Base-by-base conservation (phyloP, 2,113 vertebrate genomes). In the Dasyornis broadbenti region DNA sequence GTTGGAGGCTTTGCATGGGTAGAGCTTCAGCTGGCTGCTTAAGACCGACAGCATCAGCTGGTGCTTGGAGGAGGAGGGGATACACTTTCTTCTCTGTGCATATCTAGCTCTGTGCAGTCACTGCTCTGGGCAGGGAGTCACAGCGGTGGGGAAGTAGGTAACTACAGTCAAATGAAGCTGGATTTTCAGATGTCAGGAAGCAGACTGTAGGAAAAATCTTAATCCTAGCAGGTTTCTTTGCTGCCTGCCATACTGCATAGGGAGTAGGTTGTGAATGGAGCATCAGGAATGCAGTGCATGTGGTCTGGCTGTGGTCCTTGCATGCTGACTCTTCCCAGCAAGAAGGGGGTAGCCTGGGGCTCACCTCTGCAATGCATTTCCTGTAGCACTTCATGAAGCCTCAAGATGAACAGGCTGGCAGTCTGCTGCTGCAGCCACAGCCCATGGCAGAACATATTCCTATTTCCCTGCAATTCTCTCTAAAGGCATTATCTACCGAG, bases 221-320 rank as follows among this genome's bases (percentile, higher is more conserved):
- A 71, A 64, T 94, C 31, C 22, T 35, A 44, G 33, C 17, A 59
- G 37, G 24, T 80, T 57, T 80, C 45, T 69, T 2, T 78, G 59
- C n/a, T 2, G 2, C 54, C 20, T 86, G 77, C 39, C 15, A 0
- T 40, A 18, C 24, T 63, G 26, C 6, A 0, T 7, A 19, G 57
- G 28, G 30, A 68, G 26, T 12, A 57, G 37, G 8, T 52, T 76
- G 56, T 35, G 69, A 84, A 47, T 3, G 19, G 39, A 66, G 24
- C 47, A 82, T 47, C 35, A 52, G 84, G 66, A 80, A 60, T 20
- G 54, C 37, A 28, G 66, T 37, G 39, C n/a, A 24, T 2, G 4
- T 42, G 39, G 13, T 44, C 40, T 92, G 63, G 47, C n/a, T 40
- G 28, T 6, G 8, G 18, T 83, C 68, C 50, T 53, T 39, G 42